These are phyloP conservation scores for Cheilosia urbana DNA, from an alignment of 2,888 invertebrate genomes.

Conservation along the genomic window DNA sequence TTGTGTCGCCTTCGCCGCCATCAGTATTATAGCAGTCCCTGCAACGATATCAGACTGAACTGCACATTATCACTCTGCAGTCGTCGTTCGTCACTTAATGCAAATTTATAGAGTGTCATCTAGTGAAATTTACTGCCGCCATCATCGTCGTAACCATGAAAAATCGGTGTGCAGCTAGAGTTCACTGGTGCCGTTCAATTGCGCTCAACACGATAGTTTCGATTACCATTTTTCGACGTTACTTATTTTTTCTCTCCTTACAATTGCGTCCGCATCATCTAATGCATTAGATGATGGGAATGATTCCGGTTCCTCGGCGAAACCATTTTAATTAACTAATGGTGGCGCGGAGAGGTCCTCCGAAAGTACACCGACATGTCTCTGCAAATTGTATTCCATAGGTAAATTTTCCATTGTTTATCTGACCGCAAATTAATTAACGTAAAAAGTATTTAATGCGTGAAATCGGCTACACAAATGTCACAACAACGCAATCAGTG, in stretches of 20 bases:
- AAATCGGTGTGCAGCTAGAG: slow-evolving; percentile 14
- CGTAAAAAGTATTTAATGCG: too few relatives aligned
- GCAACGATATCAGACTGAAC: slow-evolving; percentile 2
- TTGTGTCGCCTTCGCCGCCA: slow-evolving; percentile 48
- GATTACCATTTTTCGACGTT: slow-evolving; percentile 46
- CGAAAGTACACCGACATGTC: background rate
- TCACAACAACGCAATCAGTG: too few relatives aligned
- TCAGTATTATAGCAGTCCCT: slow-evolving; percentile 32
- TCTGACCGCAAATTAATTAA: too few relatives aligned
- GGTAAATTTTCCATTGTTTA: background rate
- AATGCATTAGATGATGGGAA: slow-evolving; percentile 48
- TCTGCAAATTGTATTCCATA: background rate
- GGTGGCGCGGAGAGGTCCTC: background rate
- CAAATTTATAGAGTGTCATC: slow-evolving; percentile 71
- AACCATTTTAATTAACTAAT: slow-evolving; percentile 68
- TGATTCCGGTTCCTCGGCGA: slow-evolving; percentile 18
- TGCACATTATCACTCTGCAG: slow-evolving; percentile 52
- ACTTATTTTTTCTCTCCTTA: slow-evolving; percentile 8
- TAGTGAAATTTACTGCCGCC: slow-evolving; percentile 56
- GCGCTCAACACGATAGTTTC: slow-evolving; percentile 59
- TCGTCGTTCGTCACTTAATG: slow-evolving; percentile 69
- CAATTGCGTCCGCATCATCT: background rate
- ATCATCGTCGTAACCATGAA: slow-evolving; percentile 37
- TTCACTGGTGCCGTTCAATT: slow-evolving; percentile 45
- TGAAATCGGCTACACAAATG: too few relatives aligned